Conservation (phyloP, 1,140 invertebrate genomes). For the Ceratitis capitata region DNA sequence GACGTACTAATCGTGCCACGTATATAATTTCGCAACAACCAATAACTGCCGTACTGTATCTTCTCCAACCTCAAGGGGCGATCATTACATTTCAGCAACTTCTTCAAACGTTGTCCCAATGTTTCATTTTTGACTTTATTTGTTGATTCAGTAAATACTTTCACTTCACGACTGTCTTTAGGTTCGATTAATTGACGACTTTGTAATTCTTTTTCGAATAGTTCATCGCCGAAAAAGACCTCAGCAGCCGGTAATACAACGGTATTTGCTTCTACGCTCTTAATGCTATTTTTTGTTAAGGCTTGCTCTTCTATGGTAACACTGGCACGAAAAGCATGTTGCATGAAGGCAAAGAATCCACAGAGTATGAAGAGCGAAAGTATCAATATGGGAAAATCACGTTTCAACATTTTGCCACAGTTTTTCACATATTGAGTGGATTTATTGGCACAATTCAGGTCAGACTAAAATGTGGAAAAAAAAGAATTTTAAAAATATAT, state of each 20-base stretch:
- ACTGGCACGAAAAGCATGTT: not conserved
- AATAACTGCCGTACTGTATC: conserved; percentile 82
- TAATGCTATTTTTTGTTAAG: not conserved
- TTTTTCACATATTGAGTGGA: not conserved
- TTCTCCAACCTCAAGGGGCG: conserved; percentile 70
- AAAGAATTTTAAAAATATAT: too few relatives aligned
- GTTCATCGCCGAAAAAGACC: conserved; percentile 7
- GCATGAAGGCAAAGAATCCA: not conserved
- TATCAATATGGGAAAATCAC: not conserved
- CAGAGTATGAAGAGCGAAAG: not conserved
- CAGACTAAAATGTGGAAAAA: too few relatives aligned
- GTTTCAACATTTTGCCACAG: not conserved
- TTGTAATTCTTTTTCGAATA: conserved; percentile 9
- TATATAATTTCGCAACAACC: conserved; percentile 88
- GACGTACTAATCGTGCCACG: conserved; percentile 67
- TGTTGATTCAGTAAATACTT: not conserved
- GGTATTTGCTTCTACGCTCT: too few relatives aligned
- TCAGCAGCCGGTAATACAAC: not conserved
- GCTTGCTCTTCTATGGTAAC: not conserved
- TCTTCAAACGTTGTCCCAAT: conserved; percentile 45
- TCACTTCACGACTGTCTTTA: not conserved
- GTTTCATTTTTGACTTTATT: conserved; percentile 18
- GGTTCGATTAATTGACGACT: not conserved
- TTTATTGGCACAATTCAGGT: not conserved
- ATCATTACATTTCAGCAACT: conserved; percentile 71